phyloP scores from a whole-genome alignment of 2,113 vertebrate species.

The Microcebus jonahi region DNA sequence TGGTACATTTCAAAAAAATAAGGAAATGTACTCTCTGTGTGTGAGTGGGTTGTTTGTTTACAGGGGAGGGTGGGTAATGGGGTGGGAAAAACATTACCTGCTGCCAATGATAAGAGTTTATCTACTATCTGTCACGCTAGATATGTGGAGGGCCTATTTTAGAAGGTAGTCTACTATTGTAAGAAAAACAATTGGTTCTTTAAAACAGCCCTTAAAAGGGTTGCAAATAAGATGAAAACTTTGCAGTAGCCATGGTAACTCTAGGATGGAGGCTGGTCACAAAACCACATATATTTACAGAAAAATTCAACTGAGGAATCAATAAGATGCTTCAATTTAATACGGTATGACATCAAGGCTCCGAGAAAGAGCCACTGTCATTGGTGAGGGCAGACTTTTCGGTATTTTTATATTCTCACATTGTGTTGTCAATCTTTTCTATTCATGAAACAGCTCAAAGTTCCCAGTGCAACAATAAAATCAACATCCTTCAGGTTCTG shows the following conservation, averaged over 20 bases:
- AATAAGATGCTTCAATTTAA: background rate
- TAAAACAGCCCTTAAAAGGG: background rate
- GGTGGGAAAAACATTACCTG: too few relatives aligned
- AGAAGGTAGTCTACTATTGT: background rate
- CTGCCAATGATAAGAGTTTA: background rate
- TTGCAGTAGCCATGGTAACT: background rate
- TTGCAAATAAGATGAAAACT: background rate
- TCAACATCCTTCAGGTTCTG: background rate
- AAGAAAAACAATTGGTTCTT: background rate
- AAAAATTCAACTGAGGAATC: slow-evolving; percentile 5
- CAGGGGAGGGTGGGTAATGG: background rate
- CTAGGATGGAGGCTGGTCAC: background rate
- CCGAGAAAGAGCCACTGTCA: background rate
- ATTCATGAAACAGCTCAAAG: background rate
- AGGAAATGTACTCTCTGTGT: background rate
- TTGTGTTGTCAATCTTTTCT: background rate
- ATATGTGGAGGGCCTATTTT: background rate
- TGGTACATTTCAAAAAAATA: background rate
- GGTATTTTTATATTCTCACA: background rate
- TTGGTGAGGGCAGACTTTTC: background rate
- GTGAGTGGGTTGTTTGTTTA: background rate
- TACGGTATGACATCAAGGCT: background rate
- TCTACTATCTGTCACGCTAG: background rate
- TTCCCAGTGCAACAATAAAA: slow-evolving; percentile 14
- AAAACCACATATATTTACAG: background rate